phyloP scores from a whole-genome alignment of 2,113 vertebrate genomes.

The Dascyllus trimaculatus region DNA sequence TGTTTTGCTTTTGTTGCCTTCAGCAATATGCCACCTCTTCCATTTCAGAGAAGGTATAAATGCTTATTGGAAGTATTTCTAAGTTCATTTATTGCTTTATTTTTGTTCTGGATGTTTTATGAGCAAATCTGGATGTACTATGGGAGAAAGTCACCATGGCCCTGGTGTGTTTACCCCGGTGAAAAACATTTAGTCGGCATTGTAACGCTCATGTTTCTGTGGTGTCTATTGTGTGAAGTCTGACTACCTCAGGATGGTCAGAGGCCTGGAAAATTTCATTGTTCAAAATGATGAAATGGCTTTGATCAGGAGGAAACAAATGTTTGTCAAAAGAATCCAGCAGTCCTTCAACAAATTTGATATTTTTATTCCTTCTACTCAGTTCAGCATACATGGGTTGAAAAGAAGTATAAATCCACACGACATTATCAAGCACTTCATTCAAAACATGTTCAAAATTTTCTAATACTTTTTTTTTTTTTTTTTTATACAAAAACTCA shows the following conservation, averaged over 20 bases:
- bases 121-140: too few species aligned
- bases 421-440: not conserved
- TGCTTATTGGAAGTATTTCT: too few species aligned
- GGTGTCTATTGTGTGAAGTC: too few species aligned
- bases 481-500: too few species aligned
- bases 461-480: slow-evolving; percentile 10
- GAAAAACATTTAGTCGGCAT: not conserved
- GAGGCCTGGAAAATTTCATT: slow-evolving; percentile 5
- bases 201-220: not conserved
- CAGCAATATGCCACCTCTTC: too few species aligned
- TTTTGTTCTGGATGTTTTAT: too few species aligned
- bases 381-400: too few species aligned
- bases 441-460: not conserved
- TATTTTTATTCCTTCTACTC: not conserved
- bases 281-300: not conserved
- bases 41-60: too few species aligned
- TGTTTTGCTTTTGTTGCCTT: too few species aligned
- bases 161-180: not conserved
- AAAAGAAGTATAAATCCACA: slow-evolving; percentile 1
- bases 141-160: too few species aligned
- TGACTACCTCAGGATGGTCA: not conserved
- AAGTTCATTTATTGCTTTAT: too few species aligned
- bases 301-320: too few species aligned
- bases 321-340: slow-evolving; percentile 14
- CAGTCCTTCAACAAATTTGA: not conserved